Conservation (phyloP, 2,888 invertebrate genomes). For the Drosophila nr. medialis region DNA sequence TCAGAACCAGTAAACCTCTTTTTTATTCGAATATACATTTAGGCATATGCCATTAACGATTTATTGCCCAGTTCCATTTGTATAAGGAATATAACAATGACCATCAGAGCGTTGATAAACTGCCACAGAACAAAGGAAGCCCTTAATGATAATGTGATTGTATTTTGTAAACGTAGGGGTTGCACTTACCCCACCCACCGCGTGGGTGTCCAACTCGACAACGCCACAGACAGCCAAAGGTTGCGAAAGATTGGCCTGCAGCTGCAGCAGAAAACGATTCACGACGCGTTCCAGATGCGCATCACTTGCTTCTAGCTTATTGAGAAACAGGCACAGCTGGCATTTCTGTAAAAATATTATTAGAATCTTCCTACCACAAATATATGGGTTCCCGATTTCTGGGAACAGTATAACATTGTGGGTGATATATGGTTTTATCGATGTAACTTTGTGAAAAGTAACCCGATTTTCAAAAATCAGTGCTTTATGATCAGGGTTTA, state of each 20-base stretch:
- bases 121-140: conserved; percentile 44
- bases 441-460: too few relatives aligned
- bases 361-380: background rate
- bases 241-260: conserved; percentile 49
- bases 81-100: conserved; percentile 80
- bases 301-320: conserved; percentile 57
- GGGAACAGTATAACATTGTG: background rate
- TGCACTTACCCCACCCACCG: conserved; percentile 75
- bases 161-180: background rate
- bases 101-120: conserved; percentile 73
- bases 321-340: conserved; percentile 64
- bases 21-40: conserved; percentile 35
- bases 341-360: conserved; percentile 67
- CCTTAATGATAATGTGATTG: conserved; percentile 5
- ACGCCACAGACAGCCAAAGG: conserved; percentile 71
- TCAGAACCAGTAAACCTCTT: background rate
- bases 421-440: background rate
- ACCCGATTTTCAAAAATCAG: too few relatives aligned
- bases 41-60: conserved; percentile 53
- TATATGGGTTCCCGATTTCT: background rate
- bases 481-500: too few relatives aligned
- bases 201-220: conserved; percentile 76
- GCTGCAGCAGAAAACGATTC: conserved; percentile 75
- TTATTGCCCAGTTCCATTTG: conserved; percentile 80
- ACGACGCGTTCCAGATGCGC: conserved; percentile 63